A percentile compares a stretch with the other conserved stretches of the same genome.
Evolutionary conservation across 2,797 vertebrate species (phyloP).

Genomic region (Spinibarbus caldwelli): DNA sequence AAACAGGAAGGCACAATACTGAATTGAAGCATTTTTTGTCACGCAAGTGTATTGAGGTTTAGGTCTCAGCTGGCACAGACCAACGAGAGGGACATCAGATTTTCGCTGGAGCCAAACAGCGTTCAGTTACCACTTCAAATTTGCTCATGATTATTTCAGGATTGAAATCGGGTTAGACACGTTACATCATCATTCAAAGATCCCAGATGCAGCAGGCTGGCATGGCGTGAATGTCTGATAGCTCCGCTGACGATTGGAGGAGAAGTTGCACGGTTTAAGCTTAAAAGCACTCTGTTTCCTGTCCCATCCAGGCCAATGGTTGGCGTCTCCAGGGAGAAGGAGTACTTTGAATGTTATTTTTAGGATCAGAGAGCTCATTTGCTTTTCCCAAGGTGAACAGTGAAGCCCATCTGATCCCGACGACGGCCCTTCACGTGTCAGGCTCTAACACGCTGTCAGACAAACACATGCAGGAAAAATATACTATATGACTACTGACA

Average conservation of each 20-base stretch:
- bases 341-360: constrained; percentile 73
- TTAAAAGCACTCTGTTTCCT: constrained; percentile 67
- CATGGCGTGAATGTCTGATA: constrained; percentile 37
- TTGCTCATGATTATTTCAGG: constrained; percentile 41
- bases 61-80: background rate
- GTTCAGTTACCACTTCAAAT: constrained; percentile 22
- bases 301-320: constrained; percentile 69
- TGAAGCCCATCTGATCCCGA: constrained; percentile 66
- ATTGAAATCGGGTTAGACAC: constrained; percentile 41
- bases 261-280: constrained; percentile 61
- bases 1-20: background rate
- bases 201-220: constrained; percentile 39
- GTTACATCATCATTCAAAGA: constrained; percentile 51
- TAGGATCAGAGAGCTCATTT: constrained; percentile 72
- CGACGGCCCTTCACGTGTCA: constrained; percentile 46
- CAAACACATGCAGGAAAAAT: constrained; percentile 35
- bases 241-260: constrained; percentile 51
- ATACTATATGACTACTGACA: background rate
- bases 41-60: background rate
- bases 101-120: constrained; percentile 27
- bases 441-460: no score
- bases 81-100: constrained; percentile 27
- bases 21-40: background rate
- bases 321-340: constrained; percentile 63
- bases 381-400: constrained; percentile 70